These are phyloP conservation scores for Oryzias celebensis DNA, from an alignment of 2,113 vertebrate genomes.

Conservation along the genomic window DNA sequence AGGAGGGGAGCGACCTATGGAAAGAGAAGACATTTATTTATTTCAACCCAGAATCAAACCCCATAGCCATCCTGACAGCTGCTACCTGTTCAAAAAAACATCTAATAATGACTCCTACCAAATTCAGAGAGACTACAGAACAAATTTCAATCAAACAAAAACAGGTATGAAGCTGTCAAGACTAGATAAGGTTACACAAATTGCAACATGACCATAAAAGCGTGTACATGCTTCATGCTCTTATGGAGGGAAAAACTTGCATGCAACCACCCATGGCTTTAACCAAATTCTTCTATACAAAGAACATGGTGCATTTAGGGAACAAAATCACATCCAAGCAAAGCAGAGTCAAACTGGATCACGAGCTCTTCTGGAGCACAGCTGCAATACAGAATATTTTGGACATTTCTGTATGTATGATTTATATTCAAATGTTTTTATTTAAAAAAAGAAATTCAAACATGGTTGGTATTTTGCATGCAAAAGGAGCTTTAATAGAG, in stretches of 20 bases:
- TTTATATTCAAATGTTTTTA: neutral
- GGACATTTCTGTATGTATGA: too few relatives aligned
- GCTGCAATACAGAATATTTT: too few relatives aligned
- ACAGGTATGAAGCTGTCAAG: slow-evolving; percentile 63
- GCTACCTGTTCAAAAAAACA: slow-evolving; percentile 30
- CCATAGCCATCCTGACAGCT: slow-evolving; percentile 46
- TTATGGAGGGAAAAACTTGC: slow-evolving; percentile 59
- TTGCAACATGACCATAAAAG: slow-evolving; percentile 17
- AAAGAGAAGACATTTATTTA: neutral
- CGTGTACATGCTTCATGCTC: slow-evolving; percentile 67
- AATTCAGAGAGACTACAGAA: neutral
- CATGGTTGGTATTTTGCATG: too few relatives aligned
- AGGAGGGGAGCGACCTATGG: slow-evolving; percentile 89
- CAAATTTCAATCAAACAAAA: neutral
- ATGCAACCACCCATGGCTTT: slow-evolving; percentile 28
- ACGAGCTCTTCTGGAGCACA: neutral
- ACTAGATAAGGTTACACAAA: slow-evolving; percentile 13
- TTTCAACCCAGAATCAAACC: neutral
- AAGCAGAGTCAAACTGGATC: slow-evolving; percentile 10
- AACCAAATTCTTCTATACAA: slow-evolving; percentile 6
- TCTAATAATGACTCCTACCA: neutral
- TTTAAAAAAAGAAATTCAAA: neutral
- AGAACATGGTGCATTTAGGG: slow-evolving; percentile 6
- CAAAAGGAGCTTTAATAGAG: too few relatives aligned
- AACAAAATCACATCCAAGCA: slow-evolving; percentile 21